Percentiles rank a stretch among this genome's conserved stretches.
Conservation (phyloP, 2,113 vertebrate genomes). For the Gymnobelideus leadbeateri region DNA sequence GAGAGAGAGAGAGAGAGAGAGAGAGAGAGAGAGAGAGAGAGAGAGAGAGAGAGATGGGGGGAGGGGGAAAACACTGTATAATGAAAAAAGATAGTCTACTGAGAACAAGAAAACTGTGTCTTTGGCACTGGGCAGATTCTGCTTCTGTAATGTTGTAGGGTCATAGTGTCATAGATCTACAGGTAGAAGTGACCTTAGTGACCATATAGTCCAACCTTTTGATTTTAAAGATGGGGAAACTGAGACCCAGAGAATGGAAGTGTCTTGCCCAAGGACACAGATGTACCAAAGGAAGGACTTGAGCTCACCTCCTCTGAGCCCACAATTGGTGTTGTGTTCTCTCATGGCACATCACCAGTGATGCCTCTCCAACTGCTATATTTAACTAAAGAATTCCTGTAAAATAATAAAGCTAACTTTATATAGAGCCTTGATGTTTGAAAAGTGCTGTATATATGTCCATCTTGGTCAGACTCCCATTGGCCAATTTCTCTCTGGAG, state of each 20-base stretch:
- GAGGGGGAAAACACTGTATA: background rate
- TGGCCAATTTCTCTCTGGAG: background rate
- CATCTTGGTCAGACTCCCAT: background rate
- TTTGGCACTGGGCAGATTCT: no score
- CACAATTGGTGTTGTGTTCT: background rate
- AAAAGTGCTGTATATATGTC: background rate
- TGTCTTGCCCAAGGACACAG: background rate
- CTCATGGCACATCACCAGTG: background rate
- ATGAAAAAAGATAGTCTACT: background rate
- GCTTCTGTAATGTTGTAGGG: background rate
- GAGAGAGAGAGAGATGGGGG: no score
- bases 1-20: no score
- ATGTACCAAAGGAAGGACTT: background rate
- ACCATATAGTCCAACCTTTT: background rate
- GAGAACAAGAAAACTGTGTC: background rate
- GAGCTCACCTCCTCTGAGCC: background rate
- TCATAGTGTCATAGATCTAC: background rate
- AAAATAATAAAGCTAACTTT: background rate
- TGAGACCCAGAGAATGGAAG: background rate
- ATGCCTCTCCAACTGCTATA: background rate
- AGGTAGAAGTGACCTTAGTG: background rate
- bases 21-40: no score
- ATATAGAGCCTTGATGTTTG: background rate
- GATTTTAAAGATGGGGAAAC: background rate
- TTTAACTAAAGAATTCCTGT: background rate